Evolutionary conservation across 2,888 invertebrate genomes (phyloP).

Genomic region (Bruchidius siliquastri): DNA sequence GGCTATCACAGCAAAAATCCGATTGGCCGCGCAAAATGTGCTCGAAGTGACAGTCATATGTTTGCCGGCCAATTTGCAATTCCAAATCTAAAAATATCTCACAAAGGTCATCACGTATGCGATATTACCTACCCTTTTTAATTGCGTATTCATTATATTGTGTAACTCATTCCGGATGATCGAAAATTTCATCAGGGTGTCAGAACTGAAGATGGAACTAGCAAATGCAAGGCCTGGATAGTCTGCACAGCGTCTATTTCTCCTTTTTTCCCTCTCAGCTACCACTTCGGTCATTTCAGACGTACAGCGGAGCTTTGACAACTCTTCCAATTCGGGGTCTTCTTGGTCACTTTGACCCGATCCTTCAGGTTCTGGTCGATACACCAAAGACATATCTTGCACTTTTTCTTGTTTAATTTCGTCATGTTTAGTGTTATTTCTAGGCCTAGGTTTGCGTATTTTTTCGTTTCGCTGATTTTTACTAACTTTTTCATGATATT

Average conservation of each 20-base stretch:
- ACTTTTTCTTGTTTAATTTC: constrained; percentile 11
- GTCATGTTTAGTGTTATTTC: constrained; percentile 14
- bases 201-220: constrained; percentile 89
- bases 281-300: constrained; percentile 86
- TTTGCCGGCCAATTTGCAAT: not conserved
- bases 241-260: constrained; percentile 78
- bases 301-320: constrained; percentile 80
- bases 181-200: constrained; percentile 96
- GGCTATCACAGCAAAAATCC: not conserved
- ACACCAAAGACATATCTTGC: constrained; percentile 37
- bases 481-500: constrained; percentile 15
- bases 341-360: constrained; percentile 51
- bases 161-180: constrained; percentile 95
- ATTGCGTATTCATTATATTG: constrained; percentile 94
- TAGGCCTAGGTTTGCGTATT: constrained; percentile 26
- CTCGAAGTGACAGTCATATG: not conserved
- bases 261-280: constrained; percentile 73
- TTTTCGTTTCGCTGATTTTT: constrained; percentile 29
- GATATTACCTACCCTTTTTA: constrained; percentile 80
- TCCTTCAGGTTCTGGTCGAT: constrained; percentile 47
- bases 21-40: not conserved
- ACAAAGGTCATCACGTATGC: not conserved
- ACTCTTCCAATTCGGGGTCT: constrained; percentile 74
- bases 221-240: constrained; percentile 91
- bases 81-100: not conserved